These are phyloP conservation scores for Palythoa heliodiscus DNA, from an alignment of 92 coral and sea anemone species.

Conservation along the genomic window DNA sequence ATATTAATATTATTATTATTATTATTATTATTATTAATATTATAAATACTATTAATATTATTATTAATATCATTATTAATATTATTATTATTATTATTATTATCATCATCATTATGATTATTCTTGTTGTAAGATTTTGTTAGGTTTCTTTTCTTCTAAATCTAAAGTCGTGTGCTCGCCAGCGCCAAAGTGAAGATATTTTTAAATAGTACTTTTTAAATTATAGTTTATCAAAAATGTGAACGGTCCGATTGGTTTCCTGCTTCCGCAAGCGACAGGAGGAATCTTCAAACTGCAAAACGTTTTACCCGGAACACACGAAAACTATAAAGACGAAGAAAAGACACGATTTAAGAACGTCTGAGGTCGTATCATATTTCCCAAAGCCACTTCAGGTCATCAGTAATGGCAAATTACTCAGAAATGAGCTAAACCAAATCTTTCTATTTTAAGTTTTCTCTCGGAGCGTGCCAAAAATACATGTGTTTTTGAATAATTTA, in stretches of 20 bases:
- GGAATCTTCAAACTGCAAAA: neutral
- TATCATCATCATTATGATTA: too few species aligned
- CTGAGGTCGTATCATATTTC: slow-evolving; percentile 1
- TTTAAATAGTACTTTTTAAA: too few species aligned
- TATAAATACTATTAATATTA: too few species aligned
- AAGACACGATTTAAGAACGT: neutral
- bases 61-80: too few species aligned
- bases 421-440: neutral
- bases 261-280: neutral
- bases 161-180: too few species aligned
- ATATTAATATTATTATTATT: too few species aligned
- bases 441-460: neutral
- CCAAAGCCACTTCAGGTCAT: neutral
- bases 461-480: neutral
- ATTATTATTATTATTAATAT: too few species aligned
- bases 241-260: neutral
- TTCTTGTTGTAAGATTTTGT: too few species aligned
- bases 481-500: neutral
- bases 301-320: neutral
- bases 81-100: too few species aligned
- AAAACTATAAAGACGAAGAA: neutral
- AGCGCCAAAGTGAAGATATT: too few species aligned
- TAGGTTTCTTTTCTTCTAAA: too few species aligned
- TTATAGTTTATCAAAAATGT: too few species aligned
- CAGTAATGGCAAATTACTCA: neutral